A percentile compares a stretch with the other conserved stretches of the same genome.
phyloP scores from a whole-genome alignment of 2,113 vertebrate genomes.

The Noctilio leporinus region DNA sequence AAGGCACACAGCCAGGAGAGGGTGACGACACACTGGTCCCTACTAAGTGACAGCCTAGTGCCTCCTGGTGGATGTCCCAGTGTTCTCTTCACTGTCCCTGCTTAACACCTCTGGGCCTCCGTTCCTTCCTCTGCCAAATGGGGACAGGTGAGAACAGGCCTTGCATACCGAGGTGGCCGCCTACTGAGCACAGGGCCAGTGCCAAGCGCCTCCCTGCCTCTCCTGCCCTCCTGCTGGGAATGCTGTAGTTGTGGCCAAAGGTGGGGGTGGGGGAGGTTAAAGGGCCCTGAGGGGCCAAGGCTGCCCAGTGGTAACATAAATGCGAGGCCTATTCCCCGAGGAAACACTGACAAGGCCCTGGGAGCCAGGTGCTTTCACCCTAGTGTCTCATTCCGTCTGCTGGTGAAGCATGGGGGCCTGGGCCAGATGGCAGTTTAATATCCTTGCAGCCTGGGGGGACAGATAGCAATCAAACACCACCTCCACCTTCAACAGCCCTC shows the following conservation, averaged over 20 bases:
- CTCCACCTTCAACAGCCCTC: not conserved
- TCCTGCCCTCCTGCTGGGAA: accelerated
- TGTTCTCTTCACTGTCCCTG: too few species aligned
- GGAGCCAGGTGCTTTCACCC: not conserved
- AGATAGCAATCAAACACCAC: not conserved
- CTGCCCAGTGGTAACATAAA: not conserved
- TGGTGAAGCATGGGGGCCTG: not conserved
- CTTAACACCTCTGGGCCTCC: not conserved
- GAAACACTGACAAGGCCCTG: accelerated
- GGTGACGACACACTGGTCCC: not conserved
- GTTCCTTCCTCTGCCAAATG: not conserved
- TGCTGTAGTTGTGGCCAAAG: not conserved
- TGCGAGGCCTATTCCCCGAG: not conserved
- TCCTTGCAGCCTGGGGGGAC: not conserved
- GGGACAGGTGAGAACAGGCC: not conserved
- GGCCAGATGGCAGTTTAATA: too few species aligned
- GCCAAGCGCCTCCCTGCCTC: accelerated
- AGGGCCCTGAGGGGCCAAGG: not conserved
- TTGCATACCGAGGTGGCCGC: not conserved
- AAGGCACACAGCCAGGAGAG: not conserved
- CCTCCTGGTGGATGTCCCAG: too few species aligned
- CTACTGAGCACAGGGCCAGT: not conserved
- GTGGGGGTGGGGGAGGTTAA: not conserved
- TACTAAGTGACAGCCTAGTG: too few species aligned
- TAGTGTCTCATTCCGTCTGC: too few species aligned